Evolutionary conservation across 2,797 vertebrate species (phyloP), one percentile per base, ranked within the genome.

Genomic region (Enteromius argenteus): DNA sequence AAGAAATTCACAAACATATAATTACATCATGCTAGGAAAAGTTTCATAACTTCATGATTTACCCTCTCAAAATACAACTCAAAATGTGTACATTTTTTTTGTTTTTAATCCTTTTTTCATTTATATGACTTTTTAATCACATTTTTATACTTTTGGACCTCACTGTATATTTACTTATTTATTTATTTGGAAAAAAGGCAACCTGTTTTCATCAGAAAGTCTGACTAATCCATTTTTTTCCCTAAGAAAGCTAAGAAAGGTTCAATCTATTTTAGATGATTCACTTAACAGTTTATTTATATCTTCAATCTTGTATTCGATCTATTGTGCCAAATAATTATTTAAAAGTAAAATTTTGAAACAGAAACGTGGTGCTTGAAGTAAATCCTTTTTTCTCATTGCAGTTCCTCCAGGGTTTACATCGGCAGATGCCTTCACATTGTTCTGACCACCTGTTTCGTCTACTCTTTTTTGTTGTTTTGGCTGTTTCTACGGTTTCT

Each of bases 321-420:
- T 68, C 46, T 39, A 7, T 27, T 68, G 46, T 19, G 46, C 46
- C 32, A 53, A 68, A 53, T 0, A 68, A 79, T 35, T 13, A 66
- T 60, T 27, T 11, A 3, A 79, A 23, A 67, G 10, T 6, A 37
- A 37, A 37, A 11, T 6, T 9, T 21, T 80, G 17, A 69, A 69
- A 21, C 21, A 37, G 44, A 53, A 39, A 68, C 51, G 30, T 4
- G 13, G 13, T 39, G 35, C 19, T 27, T 68, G 4, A 53, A 53
- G 8, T 39, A 68, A 69, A 69, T 69, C 1, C 2, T 60, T 80
- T 15, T 32, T 62, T 75, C 58, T 79, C 49, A 42, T 74, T 80
- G 35, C 42, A 19, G 39, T 76, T 80, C 46, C 49, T 66, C 23
- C 62, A 76, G 82, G 19, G 62, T 80, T 82, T 30, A 44, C 58